Conservation (phyloP, 2,113 vertebrate species). For the Oncorhynchus clarkii region DNA sequence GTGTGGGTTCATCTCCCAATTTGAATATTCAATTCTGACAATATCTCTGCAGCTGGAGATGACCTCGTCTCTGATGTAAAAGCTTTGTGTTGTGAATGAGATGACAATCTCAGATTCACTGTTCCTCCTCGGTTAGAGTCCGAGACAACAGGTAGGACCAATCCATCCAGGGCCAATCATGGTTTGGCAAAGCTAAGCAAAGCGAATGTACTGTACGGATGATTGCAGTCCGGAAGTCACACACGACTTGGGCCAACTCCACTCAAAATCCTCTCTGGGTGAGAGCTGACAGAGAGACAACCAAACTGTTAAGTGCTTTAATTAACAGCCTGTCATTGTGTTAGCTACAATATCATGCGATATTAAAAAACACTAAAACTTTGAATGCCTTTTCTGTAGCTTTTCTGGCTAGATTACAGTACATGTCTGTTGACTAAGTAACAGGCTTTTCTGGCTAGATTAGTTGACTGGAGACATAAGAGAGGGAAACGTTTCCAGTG, state of each 20-base stretch:
- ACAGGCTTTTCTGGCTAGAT: no score
- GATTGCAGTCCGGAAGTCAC: constrained; percentile 13
- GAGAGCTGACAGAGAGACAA: not conserved
- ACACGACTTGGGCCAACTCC: not conserved
- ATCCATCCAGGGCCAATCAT: constrained; percentile 4
- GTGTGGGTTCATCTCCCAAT: constrained; percentile 13
- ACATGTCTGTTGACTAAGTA: not conserved
- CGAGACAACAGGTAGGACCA: constrained; percentile 2
- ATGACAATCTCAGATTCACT: constrained; percentile 13
- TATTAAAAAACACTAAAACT: no score
- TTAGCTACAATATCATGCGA: constrained; percentile 1
- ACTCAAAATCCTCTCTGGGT: not conserved
- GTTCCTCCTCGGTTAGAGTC: not conserved
- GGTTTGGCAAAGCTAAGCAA: constrained; percentile 37
- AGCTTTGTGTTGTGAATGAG: constrained; percentile 8
- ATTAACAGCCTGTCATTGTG: constrained; percentile 29
- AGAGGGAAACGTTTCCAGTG: constrained; percentile 1
- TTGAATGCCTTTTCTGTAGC: not conserved
- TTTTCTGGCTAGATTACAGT: not conserved
- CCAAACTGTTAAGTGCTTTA: not conserved
- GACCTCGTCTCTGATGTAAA: not conserved
- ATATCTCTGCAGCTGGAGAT: not conserved
- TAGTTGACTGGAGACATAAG: not conserved
- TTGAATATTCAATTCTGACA: no score
- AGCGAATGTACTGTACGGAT: constrained; percentile 14